phyloP scores from a whole-genome alignment of 1,140 invertebrate species.

The Rhynchophorus ferrugineus region DNA sequence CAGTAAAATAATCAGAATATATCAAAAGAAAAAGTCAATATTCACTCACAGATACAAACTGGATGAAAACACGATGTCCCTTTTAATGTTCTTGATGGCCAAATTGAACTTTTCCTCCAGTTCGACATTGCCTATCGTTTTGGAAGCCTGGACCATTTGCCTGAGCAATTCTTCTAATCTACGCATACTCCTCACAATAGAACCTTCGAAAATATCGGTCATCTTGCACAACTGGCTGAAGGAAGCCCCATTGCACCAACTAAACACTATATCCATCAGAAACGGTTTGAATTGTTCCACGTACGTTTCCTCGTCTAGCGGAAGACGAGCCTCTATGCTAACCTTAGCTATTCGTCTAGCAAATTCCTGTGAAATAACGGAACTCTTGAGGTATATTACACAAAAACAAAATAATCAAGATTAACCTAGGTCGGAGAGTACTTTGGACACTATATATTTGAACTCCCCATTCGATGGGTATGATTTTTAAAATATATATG shows the following conservation, averaged over 20 bases:
- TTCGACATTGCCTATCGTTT: slow-evolving; percentile 93
- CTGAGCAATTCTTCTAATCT: slow-evolving; percentile 91
- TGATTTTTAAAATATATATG: too few relatives aligned
- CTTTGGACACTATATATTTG: too few relatives aligned
- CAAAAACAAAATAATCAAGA: background rate
- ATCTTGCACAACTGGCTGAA: slow-evolving; percentile 93
- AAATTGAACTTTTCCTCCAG: slow-evolving; percentile 95
- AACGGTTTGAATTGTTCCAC: slow-evolving; percentile 89
- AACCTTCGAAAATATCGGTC: slow-evolving; percentile 98
- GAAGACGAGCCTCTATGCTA: slow-evolving; percentile 82
- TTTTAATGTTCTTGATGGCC: slow-evolving; percentile 85
- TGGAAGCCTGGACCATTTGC: slow-evolving; percentile 93
- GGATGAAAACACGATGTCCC: slow-evolving; percentile 98
- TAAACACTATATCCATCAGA: slow-evolving; percentile 95
- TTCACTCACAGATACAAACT: slow-evolving; percentile 92
- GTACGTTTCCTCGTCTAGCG: slow-evolving; percentile 85
- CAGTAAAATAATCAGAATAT: too few relatives aligned
- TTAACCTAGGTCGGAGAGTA: background rate
- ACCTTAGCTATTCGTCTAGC: slow-evolving; percentile 87
- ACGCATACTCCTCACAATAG: slow-evolving; percentile 95
- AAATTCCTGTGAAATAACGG: slow-evolving; percentile 57
- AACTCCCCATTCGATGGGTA: too few relatives aligned
- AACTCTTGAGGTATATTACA: too few relatives aligned
- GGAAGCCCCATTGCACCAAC: slow-evolving; percentile 91
- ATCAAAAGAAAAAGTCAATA: too few relatives aligned